Conservation (phyloP, 2,888 invertebrate genomes). For the Cerastis leucographa region DNA sequence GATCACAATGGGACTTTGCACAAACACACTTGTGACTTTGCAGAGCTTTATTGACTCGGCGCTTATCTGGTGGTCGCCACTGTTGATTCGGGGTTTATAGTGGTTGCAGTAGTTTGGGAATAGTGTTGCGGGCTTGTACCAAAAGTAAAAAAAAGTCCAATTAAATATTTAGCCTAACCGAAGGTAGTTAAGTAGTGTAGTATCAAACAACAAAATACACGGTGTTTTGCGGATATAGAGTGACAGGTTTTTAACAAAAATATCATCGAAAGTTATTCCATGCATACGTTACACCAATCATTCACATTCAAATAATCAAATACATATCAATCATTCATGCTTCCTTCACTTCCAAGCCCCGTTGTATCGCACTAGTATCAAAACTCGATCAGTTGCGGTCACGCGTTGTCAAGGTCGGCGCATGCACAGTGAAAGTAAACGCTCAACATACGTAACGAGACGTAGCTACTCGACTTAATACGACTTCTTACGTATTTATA, state of each 20-base stretch:
- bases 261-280: background rate
- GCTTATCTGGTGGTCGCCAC: no score
- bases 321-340: slow-evolving; percentile 18
- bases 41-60: no score
- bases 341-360: slow-evolving; percentile 20
- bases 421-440: slow-evolving; percentile 74
- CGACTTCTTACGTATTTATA: slow-evolving; percentile 21
- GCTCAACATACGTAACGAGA: slow-evolving; percentile 58
- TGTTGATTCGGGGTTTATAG: no score
- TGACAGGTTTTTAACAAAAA: background rate
- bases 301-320: slow-evolving; percentile 1
- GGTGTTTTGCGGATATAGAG: background rate
- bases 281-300: background rate
- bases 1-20: no score
- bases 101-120: no score
- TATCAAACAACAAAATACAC: background rate
- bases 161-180: no score
- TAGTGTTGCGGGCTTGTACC: no score
- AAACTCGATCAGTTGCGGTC: slow-evolving; percentile 72
- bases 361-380: slow-evolving; percentile 39
- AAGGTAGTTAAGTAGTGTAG: no score
- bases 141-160: no score
- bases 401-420: slow-evolving; percentile 76
- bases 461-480: slow-evolving; percentile 34
- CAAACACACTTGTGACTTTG: no score